Evolutionary conservation across 2,888 invertebrate species (phyloP), one percentile per base, ranked within the genome.

Genomic region (Lasius fuliginosus): DNA sequence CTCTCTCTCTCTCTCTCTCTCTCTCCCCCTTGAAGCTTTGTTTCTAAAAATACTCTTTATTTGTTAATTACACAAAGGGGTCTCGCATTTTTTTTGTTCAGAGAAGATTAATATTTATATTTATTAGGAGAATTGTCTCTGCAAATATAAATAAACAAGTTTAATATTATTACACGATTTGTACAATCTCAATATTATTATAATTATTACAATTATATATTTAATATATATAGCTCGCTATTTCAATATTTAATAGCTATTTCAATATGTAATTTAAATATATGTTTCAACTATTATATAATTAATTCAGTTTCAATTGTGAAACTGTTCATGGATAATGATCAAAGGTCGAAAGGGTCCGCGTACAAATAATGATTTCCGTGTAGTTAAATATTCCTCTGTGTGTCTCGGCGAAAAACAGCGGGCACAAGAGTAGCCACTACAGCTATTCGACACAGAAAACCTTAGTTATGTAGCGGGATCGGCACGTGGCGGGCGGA

Each of bases 401-500:
- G 18, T 30, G 18, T 42, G 11, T 12, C 15, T 46, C 56, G 12
- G 12, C 23, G 42, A 62, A 60, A 30, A 67, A 12, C 56, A 69
- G 30, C 40, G 82, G 46, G 15, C 18, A 67, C 74, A 62, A 82
- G 77, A 82, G 64, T 83, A 87, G 84, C 86, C 89, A 91, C 92
- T 94, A 94, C 94, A 94, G 94, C 94, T 94, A 94, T 90, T 94
- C 90, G 94, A 94, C 94, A 94, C 93, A 94, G 93, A 93, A 93
- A 92, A 87, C 86, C 77, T 86, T 81, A 60, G 82, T 85, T 85
- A 79, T 75, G 79, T 94, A 94, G 94, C 94, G 94, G 94, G 92
- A 94, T 68, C 92, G 91, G 30, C 65, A 75, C 68, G 77, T 56
- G 82, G 62, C 62, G 62, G 68, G 60, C 60, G 64, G 77, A 75